Evolutionary conservation across 2,888 invertebrate genomes (phyloP).

Genomic region (Amphipoea lucens): DNA sequence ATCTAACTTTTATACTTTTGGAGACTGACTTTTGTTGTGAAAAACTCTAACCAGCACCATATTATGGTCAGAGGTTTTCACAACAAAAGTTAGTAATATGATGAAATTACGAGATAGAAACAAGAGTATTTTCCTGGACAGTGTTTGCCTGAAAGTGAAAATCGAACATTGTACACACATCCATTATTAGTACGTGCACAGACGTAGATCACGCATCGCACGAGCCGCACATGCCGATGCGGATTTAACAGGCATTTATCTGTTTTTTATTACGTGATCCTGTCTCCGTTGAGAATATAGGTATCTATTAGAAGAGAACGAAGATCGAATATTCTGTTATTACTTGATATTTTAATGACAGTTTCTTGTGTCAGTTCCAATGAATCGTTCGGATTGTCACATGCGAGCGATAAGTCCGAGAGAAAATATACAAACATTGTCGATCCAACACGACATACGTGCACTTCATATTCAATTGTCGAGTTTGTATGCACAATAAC

Average conservation of each 20-base stretch:
- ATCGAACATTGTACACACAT: constrained; percentile 76
- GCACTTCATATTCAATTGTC: constrained; percentile 64
- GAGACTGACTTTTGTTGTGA: not conserved
- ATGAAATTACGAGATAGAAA: constrained; percentile 37
- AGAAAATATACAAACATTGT: constrained; percentile 81
- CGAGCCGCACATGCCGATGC: constrained; percentile 71
- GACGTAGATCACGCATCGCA: constrained; percentile 73
- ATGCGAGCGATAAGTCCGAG: constrained; percentile 81
- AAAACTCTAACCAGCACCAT: not conserved
- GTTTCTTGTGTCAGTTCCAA: constrained; percentile 87
- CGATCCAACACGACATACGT: constrained; percentile 74
- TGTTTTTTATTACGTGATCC: constrained; percentile 74
- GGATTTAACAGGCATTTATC: constrained; percentile 62
- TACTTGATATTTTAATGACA: constrained; percentile 85
- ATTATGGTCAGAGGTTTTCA: constrained; percentile 1
- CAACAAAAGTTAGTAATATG: constrained; percentile 12
- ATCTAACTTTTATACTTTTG: not conserved
- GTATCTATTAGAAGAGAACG: constrained; percentile 74
- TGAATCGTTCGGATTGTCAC: constrained; percentile 87
- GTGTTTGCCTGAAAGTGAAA: constrained; percentile 86
- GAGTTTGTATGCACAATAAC: constrained; percentile 63
- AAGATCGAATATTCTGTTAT: constrained; percentile 79
- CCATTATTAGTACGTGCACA: constrained; percentile 70
- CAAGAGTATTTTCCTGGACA: constrained; percentile 57
- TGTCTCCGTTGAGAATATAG: constrained; percentile 70